Evolutionary conservation across 1,140 invertebrate genomes (phyloP), one percentile per base, ranked within the genome.

Genomic region (Drosophila kohkoa): DNA sequence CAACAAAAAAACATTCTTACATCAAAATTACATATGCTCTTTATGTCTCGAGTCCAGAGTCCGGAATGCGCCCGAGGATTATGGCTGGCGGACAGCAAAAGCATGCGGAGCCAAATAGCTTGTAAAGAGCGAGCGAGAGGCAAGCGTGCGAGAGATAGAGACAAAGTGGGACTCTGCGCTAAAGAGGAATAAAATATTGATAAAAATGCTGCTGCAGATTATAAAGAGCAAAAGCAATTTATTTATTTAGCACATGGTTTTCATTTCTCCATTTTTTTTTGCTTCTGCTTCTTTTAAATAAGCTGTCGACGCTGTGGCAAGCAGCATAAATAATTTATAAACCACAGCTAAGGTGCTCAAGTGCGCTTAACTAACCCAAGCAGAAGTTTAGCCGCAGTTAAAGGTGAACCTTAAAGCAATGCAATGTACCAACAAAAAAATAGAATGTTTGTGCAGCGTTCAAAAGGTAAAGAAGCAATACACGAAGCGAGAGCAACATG

Each of bases 301-400:
- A 64, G 60, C 54, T 41, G 54, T 57, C 54, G 54, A 41, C 54
- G 54, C 38, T 28, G 20, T 5, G 41, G 49, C 28, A 52, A 52
- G n/a, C 49, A n/a, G 41, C 41, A 43, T 43, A 13, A 57, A 86
- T 86, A 71, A 88, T 82, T 88, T 88, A 86, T 81, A 78, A 69
- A 28, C 58, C 45, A 8, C 58, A 57, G 49, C 43, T 13, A 52
- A 45, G 59, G 55, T 68, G 55, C 64, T 68, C 58, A 68, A 13
- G 68, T 38, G 59, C 30, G 59, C 32, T 66, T 45, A 55, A 46
- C 13, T 43, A 66, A 48, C 41, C 43, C 52, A 32, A 20, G 43
- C 8, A 13, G 43, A 35, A 49, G 11, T 35, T 25, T 64, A 55
- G 10, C 4, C 41, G 5, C 49, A 11, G 38, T 71, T 64, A 52